phyloP scores from a whole-genome alignment of 2,888 invertebrate genomes.

The Alviniconcha strummeri region DNA sequence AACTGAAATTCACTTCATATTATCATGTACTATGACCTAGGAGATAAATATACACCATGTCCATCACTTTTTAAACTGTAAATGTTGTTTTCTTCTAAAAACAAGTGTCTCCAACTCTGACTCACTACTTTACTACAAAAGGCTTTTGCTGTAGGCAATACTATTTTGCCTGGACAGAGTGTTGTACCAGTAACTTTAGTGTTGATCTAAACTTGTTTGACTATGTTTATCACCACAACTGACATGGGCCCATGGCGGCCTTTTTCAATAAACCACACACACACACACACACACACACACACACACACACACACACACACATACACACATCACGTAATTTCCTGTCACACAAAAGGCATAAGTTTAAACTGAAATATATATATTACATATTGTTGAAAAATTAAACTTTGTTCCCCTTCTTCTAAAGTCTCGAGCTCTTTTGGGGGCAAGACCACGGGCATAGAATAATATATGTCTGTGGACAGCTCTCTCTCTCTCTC shows the following conservation, averaged over 20 bases:
- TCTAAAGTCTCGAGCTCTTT: not conserved
- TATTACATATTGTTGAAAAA: not conserved
- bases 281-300: not conserved
- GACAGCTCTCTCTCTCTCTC: not conserved
- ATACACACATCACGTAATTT: not conserved
- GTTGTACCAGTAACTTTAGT: not conserved
- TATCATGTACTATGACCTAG: not conserved
- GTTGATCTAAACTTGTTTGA: not conserved
- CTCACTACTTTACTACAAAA: not conserved
- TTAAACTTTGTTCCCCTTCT: too few species aligned
- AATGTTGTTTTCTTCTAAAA: not conserved
- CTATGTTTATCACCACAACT: not conserved
- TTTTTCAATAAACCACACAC: not conserved
- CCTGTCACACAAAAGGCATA: not conserved
- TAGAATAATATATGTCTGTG: not conserved
- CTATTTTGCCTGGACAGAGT: too few species aligned
- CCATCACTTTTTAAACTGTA: not conserved
- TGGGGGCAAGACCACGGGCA: not conserved
- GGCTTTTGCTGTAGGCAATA: not conserved
- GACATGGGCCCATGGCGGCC: not conserved
- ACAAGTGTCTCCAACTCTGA: not conserved
- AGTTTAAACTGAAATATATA: not conserved
- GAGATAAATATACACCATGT: not conserved
- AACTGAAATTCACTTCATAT: not conserved
- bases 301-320: not conserved